Base-by-base conservation (phyloP, 2,888 invertebrate genomes). In the Hipparchia semele region DNA sequence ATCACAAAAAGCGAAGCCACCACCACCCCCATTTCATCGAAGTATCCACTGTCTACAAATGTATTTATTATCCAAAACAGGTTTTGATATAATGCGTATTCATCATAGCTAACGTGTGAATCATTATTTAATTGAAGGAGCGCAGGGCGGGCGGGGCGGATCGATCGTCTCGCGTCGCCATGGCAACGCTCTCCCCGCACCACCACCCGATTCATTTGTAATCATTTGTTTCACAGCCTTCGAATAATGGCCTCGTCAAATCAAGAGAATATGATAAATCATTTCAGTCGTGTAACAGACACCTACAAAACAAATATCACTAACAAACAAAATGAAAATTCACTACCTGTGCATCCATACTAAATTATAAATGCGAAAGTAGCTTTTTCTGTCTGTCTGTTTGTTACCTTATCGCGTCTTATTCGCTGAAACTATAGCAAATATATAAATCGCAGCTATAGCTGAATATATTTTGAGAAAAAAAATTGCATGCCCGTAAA, bases 141-240 rank as follows among this genome's bases (percentile, higher is more conserved):
- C 76, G 80, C 77, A 79, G 83, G 81, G 83, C 75, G 84, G 80
- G 83, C 78, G 77, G 79, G 80, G 79, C 79, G 84, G 88, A 93
- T 93, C 92, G 93, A 93, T 93, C 92, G 92, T 90, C 92, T 90
- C 90, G 82, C 84, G 91, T 91, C 82, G 84, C 87, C 86, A 90
- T 90, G 87, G 83, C 86, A 83, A 92, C 90, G 85, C 81, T 72
- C 82, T 79, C 82, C 81, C 81, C 80, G 79, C 80, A 80, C 81
- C 85, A 78, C 79, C 83, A 82, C 79, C 87, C 84, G 86, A 89
- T 91, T 91, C 92, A 92, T 92, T 93, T 93, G 93, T 93, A 90
- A 93, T 92, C 93, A 92, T 94, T 94, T 94, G 93, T 92, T 94
- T 93, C 90, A 88, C 87, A 84, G 86, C 87, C 86, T 84, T 88